Evolutionary conservation across 2,888 invertebrate species (phyloP), one percentile per base, ranked within the genome.

Genomic region (Noctuana brunneofusca): DNA sequence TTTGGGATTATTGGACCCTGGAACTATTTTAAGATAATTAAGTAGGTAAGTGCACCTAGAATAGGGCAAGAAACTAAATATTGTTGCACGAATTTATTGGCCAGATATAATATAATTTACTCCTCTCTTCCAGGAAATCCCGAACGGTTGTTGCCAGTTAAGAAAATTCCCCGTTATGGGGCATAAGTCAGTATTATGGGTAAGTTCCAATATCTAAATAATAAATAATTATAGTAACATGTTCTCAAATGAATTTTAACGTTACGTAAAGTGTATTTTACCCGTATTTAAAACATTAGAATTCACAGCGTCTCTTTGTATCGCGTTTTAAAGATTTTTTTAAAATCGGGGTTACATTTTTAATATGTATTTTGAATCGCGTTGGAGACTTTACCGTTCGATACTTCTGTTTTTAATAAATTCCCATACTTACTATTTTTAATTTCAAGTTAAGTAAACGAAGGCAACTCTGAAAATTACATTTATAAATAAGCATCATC

Each of bases 81-180:
- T 11, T 27, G n/a, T 2, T 8, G 20, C 11, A 12, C 9, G 1
- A 11, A 6, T 14, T 22, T 22, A 22, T 11, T n/a, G 22, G 32
- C 6, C 1, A 6, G 14, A 41, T 18, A 48, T 3, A 35, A 20
- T n/a, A 20, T 3, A 20, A 32, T 20, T 38, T 30, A 6, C 38
- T 54, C 12, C 9, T 35, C 24, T 16, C 4, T 62, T 55, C 38
- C 55, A 62, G 62, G 35, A 49, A 62, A 49, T 55, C 54, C 35
- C 35, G 49, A 27, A 18, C 38, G 38, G 50, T 50, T 50, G 49
- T 54, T 64, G 54, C 59, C 32, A 52, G 53, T 54, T 50, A 63
- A 54, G 63, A 22, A 24, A 67, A 41, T 68, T 73, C 90, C 89
- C 90, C 86, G 75, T 77, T 69, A 90, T 90, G 89, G 89, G 89